A percentile compares a stretch with the other conserved stretches of the same genome.
Evolutionary conservation across 2,888 invertebrate species (phyloP).

Genomic region (Amphimallon solstitiale): DNA sequence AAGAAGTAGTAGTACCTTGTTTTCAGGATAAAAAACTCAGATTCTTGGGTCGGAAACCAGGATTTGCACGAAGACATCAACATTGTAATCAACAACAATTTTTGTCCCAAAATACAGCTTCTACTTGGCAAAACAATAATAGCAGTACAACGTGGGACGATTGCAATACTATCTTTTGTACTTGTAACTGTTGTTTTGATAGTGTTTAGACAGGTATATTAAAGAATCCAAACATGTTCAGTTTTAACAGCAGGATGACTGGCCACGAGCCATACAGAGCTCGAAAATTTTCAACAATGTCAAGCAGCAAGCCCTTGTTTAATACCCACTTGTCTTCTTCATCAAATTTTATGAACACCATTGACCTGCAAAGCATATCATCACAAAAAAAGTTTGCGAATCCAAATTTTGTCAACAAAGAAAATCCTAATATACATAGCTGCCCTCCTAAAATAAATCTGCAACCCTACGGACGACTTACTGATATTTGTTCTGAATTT

Average conservation of each 20-base stretch:
- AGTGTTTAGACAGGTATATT: conserved; percentile 4
- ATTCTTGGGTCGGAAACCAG: conserved; percentile 23
- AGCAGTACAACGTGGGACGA: conserved; percentile 17
- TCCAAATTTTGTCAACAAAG: conserved; percentile 45
- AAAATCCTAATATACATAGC: conserved; percentile 39
- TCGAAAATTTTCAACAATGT: conserved; percentile 17
- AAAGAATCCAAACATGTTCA: conserved; percentile 32
- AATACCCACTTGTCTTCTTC: conserved; percentile 1
- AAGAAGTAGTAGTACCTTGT: conserved; percentile 19
- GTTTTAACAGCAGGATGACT: conserved; percentile 8
- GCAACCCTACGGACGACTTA: neutral
- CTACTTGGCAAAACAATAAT: neutral
- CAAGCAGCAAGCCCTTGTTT: neutral
- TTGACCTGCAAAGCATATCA: conserved; percentile 24
- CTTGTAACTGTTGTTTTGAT: neutral
- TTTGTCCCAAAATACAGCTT: too few species aligned
- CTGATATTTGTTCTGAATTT: conserved; percentile 10
- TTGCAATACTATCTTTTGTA: conserved; percentile 14
- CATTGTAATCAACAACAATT: neutral
- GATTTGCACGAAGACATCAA: conserved; percentile 1
- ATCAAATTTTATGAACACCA: conserved; percentile 28
- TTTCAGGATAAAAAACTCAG: conserved; percentile 21
- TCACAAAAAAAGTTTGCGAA: conserved; percentile 38
- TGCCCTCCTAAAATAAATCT: neutral
- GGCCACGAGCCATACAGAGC: neutral